Evolutionary conservation across 2,888 invertebrate species (phyloP).

Genomic region (Ichneumon xanthorius): DNA sequence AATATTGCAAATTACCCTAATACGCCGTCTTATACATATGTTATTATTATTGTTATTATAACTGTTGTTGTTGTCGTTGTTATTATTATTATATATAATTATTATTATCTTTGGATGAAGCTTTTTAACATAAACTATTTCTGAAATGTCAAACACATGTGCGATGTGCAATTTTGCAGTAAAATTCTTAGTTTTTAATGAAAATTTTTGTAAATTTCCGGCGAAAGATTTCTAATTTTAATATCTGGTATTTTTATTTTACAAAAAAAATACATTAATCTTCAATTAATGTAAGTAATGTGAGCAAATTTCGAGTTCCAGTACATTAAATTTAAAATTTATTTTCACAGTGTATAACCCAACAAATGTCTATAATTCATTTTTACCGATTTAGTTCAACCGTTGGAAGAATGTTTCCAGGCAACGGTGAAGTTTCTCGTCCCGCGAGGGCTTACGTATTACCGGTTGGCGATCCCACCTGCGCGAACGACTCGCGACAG

Average conservation of each 20-base stretch:
- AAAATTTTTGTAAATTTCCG: too few species aligned
- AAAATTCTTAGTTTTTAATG: background rate
- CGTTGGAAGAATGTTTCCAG: background rate
- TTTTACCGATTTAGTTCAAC: background rate
- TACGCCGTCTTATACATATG: background rate
- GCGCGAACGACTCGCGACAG: conserved; percentile 13
- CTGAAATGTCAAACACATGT: too few species aligned
- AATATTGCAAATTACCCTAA: background rate
- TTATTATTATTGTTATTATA: conserved; percentile 2
- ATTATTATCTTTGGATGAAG: too few species aligned
- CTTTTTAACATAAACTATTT: too few species aligned
- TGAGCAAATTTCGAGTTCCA: too few species aligned
- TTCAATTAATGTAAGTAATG: background rate
- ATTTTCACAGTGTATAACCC: too few species aligned
- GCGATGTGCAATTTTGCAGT: background rate
- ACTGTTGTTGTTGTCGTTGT: background rate
- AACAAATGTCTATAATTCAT: background rate
- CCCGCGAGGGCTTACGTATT: background rate
- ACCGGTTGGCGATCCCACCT: conserved; percentile 42
- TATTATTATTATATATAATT: background rate
- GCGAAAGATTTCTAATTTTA: too few species aligned
- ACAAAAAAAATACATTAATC: too few species aligned
- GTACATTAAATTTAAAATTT: too few species aligned
- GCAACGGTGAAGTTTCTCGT: background rate
- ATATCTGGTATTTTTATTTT: too few species aligned